Percentiles rank a stretch among this genome's conserved stretches.
Evolutionary conservation across 2,113 vertebrate genomes (phyloP).

Genomic region (Jacana jacana): DNA sequence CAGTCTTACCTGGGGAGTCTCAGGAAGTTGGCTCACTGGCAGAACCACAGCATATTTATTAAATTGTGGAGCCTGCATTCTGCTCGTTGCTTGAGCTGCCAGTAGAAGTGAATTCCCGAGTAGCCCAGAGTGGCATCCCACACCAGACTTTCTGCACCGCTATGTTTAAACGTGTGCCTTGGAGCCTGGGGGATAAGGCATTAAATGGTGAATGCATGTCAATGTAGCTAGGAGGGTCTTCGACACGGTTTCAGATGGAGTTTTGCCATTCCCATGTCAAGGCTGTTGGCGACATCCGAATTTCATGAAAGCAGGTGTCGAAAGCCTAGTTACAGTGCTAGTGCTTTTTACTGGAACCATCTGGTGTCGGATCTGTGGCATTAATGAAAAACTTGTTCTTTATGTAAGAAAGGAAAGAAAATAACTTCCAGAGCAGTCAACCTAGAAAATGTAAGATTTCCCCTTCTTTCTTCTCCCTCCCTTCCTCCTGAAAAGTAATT

Average conservation of each 20-base stretch:
- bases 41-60: background rate
- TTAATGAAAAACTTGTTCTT: background rate
- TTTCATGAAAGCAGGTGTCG: background rate
- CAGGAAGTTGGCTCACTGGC: background rate
- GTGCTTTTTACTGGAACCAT: background rate
- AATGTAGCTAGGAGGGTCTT: background rate
- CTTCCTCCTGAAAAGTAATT: background rate
- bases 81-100: background rate
- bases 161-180: accelerated
- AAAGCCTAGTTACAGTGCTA: background rate
- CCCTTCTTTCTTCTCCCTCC: background rate
- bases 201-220: too few relatives aligned
- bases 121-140: background rate
- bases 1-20: background rate
- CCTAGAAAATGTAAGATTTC: background rate
- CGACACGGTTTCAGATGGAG: background rate
- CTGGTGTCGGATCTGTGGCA: background rate
- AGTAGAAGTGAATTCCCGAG: background rate
- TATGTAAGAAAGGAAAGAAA: background rate
- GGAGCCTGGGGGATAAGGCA: background rate
- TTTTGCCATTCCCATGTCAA: background rate
- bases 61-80: background rate
- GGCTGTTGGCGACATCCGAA: background rate
- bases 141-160: background rate
- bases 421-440: background rate